Evolutionary conservation across 1,140 invertebrate species (phyloP).

Genomic region (Brachionus plicatilis): DNA sequence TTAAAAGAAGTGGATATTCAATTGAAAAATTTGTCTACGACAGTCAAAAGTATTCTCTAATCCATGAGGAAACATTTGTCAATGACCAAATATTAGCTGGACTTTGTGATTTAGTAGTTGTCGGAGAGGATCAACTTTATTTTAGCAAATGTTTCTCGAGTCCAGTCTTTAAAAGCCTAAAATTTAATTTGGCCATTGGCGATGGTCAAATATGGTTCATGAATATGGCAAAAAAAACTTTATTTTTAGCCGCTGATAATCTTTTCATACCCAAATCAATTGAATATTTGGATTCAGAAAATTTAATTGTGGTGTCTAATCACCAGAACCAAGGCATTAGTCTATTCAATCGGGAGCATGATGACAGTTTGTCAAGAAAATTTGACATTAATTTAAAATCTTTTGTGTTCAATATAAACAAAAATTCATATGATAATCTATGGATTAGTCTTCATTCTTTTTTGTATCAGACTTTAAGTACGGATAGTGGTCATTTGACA

Average conservation of each 20-base stretch:
- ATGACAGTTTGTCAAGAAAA: background rate
- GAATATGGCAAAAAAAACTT: background rate
- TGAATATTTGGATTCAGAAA: background rate
- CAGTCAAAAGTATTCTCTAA: background rate
- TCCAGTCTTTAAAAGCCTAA: background rate
- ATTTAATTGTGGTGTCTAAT: background rate
- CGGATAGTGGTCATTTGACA: background rate
- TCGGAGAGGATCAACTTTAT: background rate
- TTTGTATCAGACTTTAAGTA: background rate
- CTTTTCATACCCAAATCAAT: conserved; percentile 11
- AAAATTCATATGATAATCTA: background rate
- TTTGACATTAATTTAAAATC: background rate
- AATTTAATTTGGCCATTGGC: background rate
- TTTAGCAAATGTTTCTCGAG: background rate
- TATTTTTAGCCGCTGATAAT: background rate
- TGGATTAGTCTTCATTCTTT: background rate
- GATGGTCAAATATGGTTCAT: background rate
- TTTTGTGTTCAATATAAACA: background rate
- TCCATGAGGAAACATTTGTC: background rate
- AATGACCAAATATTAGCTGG: background rate
- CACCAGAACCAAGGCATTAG: background rate
- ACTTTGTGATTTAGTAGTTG: background rate
- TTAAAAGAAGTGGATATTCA: background rate
- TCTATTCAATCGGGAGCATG: background rate
- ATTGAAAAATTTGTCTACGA: conserved; percentile 7